phyloP scores from a whole-genome alignment of 2,888 invertebrate genomes.

The Microctonus brassicae region DNA sequence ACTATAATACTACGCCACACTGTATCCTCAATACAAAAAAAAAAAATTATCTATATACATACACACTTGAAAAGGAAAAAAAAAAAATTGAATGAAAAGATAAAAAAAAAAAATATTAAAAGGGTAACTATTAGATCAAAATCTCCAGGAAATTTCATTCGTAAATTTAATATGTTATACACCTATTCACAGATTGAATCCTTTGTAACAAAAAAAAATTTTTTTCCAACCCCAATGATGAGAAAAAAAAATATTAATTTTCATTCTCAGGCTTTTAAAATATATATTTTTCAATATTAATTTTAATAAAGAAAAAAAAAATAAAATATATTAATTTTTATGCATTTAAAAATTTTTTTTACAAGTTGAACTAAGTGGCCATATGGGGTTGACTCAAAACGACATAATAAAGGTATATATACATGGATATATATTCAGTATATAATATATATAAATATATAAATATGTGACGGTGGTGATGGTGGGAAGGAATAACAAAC shows the following conservation, averaged over 20 bases:
- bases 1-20: not conserved
- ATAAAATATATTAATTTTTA: not conserved
- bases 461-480: constrained; percentile 28
- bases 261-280: too few species aligned
- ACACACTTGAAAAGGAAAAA: not conserved
- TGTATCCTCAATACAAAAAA: not conserved
- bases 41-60: not conserved
- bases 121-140: constrained; percentile 8
- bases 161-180: not conserved
- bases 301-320: too few species aligned
- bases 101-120: not conserved
- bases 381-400: constrained; percentile 60
- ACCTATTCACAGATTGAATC: too few species aligned
- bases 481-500: constrained; percentile 39
- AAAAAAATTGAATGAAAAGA: not conserved
- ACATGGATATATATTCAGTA: too few species aligned
- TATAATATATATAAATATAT: too few species aligned
- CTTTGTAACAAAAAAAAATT: too few species aligned
- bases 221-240: too few species aligned
- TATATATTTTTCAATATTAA: too few species aligned
- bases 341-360: constrained; percentile 26
- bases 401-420: constrained; percentile 53
- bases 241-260: too few species aligned
- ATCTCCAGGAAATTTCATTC: constrained; percentile 26
- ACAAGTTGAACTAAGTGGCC: constrained; percentile 58